Evolutionary conservation across 2,113 vertebrate genomes (phyloP).

Genomic region (Strix uralensis): DNA sequence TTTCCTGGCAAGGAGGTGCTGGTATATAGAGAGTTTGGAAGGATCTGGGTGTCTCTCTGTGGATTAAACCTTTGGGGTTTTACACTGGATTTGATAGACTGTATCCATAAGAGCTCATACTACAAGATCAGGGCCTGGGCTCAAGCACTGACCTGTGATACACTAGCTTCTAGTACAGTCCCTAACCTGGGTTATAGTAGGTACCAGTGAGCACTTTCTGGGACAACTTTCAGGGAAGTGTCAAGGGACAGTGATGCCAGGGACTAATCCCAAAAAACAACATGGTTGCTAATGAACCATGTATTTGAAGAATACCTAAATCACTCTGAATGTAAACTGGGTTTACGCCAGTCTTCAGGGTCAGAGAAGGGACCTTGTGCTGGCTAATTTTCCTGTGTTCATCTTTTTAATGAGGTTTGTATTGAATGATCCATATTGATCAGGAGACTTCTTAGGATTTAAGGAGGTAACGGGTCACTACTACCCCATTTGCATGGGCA

Average conservation of each 20-base stretch:
- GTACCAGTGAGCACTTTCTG: neutral
- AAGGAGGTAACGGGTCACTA: neutral
- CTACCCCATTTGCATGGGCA: neutral
- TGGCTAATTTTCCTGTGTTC: neutral
- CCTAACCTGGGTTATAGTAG: neutral
- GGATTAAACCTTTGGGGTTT: neutral
- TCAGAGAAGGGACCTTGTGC: neutral
- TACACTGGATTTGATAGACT: neutral
- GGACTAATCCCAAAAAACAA: fast-evolving
- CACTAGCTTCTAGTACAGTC: neutral
- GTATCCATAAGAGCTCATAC: neutral
- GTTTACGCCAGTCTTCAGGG: neutral
- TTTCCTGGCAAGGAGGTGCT: neutral
- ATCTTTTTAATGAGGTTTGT: neutral
- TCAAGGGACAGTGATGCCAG: neutral
- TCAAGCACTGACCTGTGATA: neutral
- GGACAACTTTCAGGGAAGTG: neutral
- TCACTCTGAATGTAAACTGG: neutral
- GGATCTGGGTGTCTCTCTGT: neutral
- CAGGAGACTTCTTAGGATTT: neutral
- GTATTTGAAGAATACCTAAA: neutral
- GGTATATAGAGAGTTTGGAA: neutral
- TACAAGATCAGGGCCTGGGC: neutral
- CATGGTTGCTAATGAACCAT: neutral
- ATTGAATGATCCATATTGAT: neutral